Conservation (phyloP, 1,140 invertebrate species). For the Drosophila jambulina region DNA sequence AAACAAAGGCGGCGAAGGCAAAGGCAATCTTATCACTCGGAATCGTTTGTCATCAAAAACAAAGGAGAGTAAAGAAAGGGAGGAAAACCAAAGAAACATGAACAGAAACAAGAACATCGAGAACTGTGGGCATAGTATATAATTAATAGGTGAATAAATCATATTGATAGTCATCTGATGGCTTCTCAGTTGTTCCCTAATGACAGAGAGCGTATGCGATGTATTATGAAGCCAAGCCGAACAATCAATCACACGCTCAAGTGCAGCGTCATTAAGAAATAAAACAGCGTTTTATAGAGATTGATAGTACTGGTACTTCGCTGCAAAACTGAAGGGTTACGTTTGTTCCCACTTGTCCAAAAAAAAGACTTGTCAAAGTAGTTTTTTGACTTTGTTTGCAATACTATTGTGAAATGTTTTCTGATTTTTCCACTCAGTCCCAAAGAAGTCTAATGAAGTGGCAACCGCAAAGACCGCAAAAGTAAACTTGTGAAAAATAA, state of each 20-base stretch:
- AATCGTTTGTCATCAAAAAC: conserved; percentile 21
- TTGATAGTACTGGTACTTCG: conserved; percentile 42
- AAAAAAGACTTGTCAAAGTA: neutral
- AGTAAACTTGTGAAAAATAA: conserved; percentile 4
- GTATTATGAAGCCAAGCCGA: conserved; percentile 34
- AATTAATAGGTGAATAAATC: conserved; percentile 60
- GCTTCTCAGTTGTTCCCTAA: conserved; percentile 33
- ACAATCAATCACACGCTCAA: conserved; percentile 66
- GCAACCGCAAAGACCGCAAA: conserved; percentile 15
- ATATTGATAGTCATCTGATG: conserved; percentile 44
- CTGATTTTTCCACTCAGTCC: neutral
- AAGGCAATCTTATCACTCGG: conserved; percentile 55
- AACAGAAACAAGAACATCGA: conserved; percentile 20
- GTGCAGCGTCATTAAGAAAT: conserved; percentile 53
- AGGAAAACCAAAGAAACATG: conserved; percentile 3
- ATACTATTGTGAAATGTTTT: neutral
- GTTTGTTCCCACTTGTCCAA: conserved; percentile 9
- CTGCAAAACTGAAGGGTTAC: conserved; percentile 17
- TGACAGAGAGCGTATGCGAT: conserved; percentile 17
- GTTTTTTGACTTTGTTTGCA: neutral
- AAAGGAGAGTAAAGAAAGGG: conserved; percentile 6
- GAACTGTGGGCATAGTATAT: conserved; percentile 22
- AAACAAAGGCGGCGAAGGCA: conserved; percentile 32
- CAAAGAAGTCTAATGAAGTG: neutral
- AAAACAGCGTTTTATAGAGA: conserved; percentile 57